phyloP scores from a whole-genome alignment of 2,888 invertebrate genomes.

The Sphaerophoria taeniata region DNA sequence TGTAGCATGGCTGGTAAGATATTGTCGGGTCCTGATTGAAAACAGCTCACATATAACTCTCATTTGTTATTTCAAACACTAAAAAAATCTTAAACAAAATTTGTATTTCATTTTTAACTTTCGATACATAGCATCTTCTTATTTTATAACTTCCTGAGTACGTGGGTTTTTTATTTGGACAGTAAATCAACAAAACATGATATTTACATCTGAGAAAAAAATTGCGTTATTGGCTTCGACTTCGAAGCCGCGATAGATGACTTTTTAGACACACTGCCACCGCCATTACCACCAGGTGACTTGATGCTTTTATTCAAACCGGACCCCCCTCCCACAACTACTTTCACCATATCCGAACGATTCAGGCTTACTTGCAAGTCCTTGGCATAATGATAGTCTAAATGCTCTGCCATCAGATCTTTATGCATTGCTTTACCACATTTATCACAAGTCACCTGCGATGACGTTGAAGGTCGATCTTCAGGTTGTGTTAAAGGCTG shows the following conservation, averaged over 20 bases:
- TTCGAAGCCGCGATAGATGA: slow-evolving; percentile 5
- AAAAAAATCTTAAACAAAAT: too few species aligned
- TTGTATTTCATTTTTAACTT: too few species aligned
- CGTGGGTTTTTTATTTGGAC: not conserved
- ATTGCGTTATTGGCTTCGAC: slow-evolving; percentile 61
- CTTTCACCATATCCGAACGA: slow-evolving; percentile 46
- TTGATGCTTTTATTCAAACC: slow-evolving; percentile 37
- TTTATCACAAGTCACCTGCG: slow-evolving; percentile 54
- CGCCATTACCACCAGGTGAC: slow-evolving; percentile 19
- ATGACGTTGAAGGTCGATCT: slow-evolving; percentile 47
- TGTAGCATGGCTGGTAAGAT: too few species aligned
- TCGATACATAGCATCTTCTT: too few species aligned
- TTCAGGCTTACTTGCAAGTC: slow-evolving; percentile 56
- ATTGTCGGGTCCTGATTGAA: too few species aligned
- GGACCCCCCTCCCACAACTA: not conserved
- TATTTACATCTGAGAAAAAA: slow-evolving; percentile 58
- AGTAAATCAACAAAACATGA: not conserved
- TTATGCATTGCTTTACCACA: slow-evolving; percentile 49
- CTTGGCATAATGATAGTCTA: slow-evolving; percentile 65
- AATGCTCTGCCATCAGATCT: slow-evolving; percentile 56
- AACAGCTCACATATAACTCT: too few species aligned
- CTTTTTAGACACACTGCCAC: slow-evolving; percentile 3
- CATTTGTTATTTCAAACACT: too few species aligned
- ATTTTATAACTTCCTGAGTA: too few species aligned
- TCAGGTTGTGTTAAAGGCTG: slow-evolving; percentile 48